Base-by-base conservation (phyloP, 2,888 invertebrate species). In the Eumacrocentrus americanus region DNA sequence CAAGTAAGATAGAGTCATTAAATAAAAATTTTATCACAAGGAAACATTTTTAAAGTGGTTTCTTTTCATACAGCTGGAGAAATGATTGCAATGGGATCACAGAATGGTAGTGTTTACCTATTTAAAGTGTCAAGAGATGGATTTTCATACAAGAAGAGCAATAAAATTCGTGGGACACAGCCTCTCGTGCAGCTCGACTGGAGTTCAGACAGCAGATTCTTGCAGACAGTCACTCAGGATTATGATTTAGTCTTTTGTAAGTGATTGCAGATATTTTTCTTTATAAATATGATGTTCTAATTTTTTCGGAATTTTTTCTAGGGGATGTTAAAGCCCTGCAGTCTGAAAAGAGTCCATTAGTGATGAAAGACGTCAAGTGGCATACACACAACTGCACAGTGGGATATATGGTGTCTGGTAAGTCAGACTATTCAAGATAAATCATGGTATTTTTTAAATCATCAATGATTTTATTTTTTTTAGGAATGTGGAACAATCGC, bases 291-390 rank as follows among this genome's bases (percentile, higher is more conserved):
- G 2, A n/a, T n/a, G n/a, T n/a, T n/a, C n/a, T n/a, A n/a, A n/a
- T 23, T 20, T 53, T 47, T 48, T 9, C 6, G 44, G 22, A 16
- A 22, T 42, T 34, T 50, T 3, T 42, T 50, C 40, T 75, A 92
- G 92, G 95, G 94, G 94, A 94, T 75, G 89, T 94, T n/a, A 92
- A 92, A 80, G 89, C 92, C 0, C 81, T 94, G 52, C 90, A 92
- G 1, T 91, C 92, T 6, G 93, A 94, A 75, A 93, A 93, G 76
- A 92, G 93, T 78, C 92, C 93, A 2, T 86, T 92, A 63, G 91
- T 92, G 2, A 93, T 94, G 91, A 92, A 94, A 78, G 94, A 94
- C 75, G 89, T 92, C 1, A 93, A 93, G 81, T 95, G 94, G 94
- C 87, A 91, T 66, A 91, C 92, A 1, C 91, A 91, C 71, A 94